A percentile compares a stretch with the other conserved stretches of the same genome.
phyloP scores from a whole-genome alignment of 2,888 invertebrate genomes.

The Papilio gigon region DNA sequence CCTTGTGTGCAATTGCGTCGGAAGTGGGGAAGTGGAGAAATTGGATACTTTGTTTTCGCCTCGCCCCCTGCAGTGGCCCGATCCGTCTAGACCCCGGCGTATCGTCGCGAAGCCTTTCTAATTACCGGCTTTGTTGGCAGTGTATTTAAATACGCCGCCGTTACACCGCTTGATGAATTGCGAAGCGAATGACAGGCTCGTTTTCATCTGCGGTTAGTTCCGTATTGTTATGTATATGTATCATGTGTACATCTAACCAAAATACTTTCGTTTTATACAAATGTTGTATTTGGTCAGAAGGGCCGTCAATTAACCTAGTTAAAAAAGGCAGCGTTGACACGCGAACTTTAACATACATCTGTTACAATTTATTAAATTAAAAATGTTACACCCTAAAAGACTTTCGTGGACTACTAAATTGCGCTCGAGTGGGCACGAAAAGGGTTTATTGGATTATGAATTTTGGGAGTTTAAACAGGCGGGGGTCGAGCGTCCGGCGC shows the following conservation, averaged over 20 bases:
- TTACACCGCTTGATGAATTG: conserved; percentile 45
- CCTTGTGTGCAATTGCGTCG: conserved; percentile 76
- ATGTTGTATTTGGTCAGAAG: neutral
- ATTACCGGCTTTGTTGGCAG: conserved; percentile 63
- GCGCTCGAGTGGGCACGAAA: conserved; percentile 61
- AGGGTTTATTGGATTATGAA: conserved; percentile 75
- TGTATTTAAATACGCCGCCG: conserved; percentile 53
- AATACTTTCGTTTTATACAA: conserved; percentile 2
- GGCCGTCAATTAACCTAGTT: conserved; percentile 5
- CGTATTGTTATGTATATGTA: conserved; percentile 24
- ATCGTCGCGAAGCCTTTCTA: conserved; percentile 72
- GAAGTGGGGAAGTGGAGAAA: conserved; percentile 78
- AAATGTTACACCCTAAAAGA: conserved; percentile 39
- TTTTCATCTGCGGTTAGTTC: conserved; percentile 44
- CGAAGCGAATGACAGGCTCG: conserved; percentile 44
- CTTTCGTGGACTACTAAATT: conserved; percentile 50
- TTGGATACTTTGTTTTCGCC: conserved; percentile 75
- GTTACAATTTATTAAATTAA: conserved; percentile 24
- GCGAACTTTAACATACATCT: conserved; percentile 6
- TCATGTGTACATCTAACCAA: neutral
- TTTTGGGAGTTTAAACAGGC: conserved; percentile 73
- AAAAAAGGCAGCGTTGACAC: conserved; percentile 4
- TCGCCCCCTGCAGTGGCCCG: conserved; percentile 55
- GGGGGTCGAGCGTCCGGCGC: conserved; percentile 63
- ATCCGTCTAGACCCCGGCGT: conserved; percentile 50